These are phyloP conservation scores for Columba janthina DNA, from an alignment of 2,113 vertebrate genomes.

Conservation along the genomic window DNA sequence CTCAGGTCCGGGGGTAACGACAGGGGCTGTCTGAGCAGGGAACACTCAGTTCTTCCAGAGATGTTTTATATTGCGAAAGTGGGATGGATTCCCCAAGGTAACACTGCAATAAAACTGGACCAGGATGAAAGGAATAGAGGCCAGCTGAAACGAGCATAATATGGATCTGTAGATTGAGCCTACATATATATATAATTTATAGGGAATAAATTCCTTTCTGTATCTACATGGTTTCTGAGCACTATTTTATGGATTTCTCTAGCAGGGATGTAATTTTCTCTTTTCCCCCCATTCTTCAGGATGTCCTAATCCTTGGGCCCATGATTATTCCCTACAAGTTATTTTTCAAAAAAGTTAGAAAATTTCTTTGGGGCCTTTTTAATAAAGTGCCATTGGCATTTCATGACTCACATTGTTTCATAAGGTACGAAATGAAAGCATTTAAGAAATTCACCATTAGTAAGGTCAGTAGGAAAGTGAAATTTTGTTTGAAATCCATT, in stretches of 20 bases:
- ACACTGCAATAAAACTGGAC: background rate
- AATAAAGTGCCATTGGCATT: conserved; percentile 1
- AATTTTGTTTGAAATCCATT: background rate
- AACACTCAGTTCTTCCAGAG: background rate
- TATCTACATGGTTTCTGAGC: background rate
- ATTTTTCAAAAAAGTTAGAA: background rate
- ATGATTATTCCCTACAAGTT: background rate
- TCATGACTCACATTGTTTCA: background rate
- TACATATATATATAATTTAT: background rate
- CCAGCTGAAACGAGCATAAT: background rate
- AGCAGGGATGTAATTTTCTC: background rate
- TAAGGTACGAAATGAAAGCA: background rate
- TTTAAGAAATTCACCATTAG: background rate
- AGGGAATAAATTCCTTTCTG: conserved; percentile 31
- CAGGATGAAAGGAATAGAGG: background rate
- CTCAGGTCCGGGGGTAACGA: background rate
- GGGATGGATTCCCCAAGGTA: conserved; percentile 19
- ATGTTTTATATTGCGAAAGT: background rate
- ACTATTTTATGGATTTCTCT: background rate
- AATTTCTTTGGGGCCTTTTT: background rate
- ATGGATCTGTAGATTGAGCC: background rate
- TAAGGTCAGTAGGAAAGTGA: background rate
- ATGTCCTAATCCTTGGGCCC: conserved; percentile 9
- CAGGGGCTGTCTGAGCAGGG: background rate
- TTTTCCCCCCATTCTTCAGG: background rate